phyloP scores from a whole-genome alignment of 53 echinoderm and acorn worm genomes.

The Apostichopus leukothele region DNA sequence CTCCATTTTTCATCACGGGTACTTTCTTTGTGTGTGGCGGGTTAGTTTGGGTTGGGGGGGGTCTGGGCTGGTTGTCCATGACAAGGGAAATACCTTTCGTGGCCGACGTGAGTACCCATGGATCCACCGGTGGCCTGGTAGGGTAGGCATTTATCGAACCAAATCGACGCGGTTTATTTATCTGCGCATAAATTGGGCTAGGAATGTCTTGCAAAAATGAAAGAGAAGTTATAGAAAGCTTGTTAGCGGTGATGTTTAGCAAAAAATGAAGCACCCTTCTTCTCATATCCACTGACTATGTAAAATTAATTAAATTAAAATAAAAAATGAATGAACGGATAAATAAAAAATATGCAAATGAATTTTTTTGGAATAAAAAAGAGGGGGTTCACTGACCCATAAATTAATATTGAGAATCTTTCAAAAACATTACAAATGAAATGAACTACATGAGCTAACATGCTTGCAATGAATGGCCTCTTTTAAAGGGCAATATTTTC shows the following conservation, averaged over 20 bases:
- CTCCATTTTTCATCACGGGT: too few relatives aligned
- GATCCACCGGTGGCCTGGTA: slow-evolving; percentile 12
- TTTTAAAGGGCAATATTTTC: too few relatives aligned
- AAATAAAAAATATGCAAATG: neutral
- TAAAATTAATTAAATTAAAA: too few relatives aligned
- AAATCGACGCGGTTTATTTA: slow-evolving; percentile 23
- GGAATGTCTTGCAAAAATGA: slow-evolving; percentile 43
- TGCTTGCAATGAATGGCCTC: too few relatives aligned
- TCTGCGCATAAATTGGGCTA: slow-evolving; percentile 44
- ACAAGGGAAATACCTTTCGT: neutral
- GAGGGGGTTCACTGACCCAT: too few relatives aligned
- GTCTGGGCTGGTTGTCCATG: too few relatives aligned
- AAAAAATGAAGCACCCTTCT: too few relatives aligned
- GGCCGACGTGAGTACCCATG: slow-evolving; percentile 20
- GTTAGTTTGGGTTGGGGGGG: too few relatives aligned
- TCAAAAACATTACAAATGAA: too few relatives aligned
- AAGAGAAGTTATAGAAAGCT: neutral
- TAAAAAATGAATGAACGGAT: neutral
- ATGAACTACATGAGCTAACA: too few relatives aligned
- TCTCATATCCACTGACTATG: too few relatives aligned
- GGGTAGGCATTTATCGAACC: slow-evolving; percentile 36
- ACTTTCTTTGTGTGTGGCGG: too few relatives aligned
- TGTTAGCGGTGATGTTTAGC: slow-evolving; percentile 23
- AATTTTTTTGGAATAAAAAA: neutral
- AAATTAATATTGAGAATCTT: neutral